These are phyloP conservation scores for Spinus pinus DNA, from an alignment of 2,797 vertebrate species.

Conservation along the genomic window DNA sequence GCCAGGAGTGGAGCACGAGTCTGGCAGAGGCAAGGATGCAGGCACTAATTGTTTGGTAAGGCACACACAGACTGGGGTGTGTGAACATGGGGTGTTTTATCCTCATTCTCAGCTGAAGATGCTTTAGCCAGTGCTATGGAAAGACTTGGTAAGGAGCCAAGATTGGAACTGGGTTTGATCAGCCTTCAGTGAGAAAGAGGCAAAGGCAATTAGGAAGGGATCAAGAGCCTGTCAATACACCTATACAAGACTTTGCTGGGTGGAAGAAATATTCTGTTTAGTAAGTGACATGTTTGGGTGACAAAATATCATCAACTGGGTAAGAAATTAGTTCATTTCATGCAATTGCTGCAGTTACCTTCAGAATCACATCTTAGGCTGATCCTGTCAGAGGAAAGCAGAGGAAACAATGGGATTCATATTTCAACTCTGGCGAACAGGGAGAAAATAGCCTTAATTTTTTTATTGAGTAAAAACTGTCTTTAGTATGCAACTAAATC, in stretches of 20 bases:
- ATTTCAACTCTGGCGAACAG: neutral
- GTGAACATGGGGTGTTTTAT: neutral
- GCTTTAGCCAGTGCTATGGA: neutral
- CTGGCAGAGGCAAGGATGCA: neutral
- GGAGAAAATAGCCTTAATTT: neutral
- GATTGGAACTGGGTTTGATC: neutral
- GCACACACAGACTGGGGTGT: neutral
- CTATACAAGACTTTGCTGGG: neutral
- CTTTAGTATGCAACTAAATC: neutral
- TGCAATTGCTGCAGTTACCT: neutral
- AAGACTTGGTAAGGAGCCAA: neutral
- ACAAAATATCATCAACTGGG: neutral
- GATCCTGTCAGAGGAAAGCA: neutral
- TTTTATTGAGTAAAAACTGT: neutral
- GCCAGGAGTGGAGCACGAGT: neutral
- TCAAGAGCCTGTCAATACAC: neutral
- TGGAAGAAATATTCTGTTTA: neutral
- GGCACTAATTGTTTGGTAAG: neutral
- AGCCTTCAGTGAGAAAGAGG: neutral
- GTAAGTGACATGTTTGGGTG: neutral
- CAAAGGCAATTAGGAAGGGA: neutral
- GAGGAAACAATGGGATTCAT: neutral
- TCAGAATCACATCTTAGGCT: neutral
- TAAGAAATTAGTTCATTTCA: neutral
- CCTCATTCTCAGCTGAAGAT: neutral